These are phyloP conservation scores for Biston betularia DNA, from an alignment of 2,888 invertebrate genomes.

Conservation along the genomic window DNA sequence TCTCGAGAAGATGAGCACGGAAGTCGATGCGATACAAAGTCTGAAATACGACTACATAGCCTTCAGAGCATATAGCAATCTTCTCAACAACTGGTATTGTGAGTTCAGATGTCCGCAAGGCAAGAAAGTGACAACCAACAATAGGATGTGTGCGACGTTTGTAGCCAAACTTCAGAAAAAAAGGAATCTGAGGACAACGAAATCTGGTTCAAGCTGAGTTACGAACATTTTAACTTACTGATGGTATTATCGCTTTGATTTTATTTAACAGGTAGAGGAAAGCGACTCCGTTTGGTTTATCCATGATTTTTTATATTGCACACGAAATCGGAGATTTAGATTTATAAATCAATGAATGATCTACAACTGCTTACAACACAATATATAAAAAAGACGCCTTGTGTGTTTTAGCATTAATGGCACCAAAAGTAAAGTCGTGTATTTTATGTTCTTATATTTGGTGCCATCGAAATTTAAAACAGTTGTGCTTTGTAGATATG, in stretches of 20 bases:
- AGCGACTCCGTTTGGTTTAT: neutral
- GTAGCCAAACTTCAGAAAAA: slow-evolving; percentile 67
- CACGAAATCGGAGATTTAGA: neutral
- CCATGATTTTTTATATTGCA: neutral
- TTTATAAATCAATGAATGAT: slow-evolving; percentile 8
- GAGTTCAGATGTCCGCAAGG: slow-evolving; percentile 77
- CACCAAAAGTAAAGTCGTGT: neutral
- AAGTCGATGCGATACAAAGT: slow-evolving; percentile 83
- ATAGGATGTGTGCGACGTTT: slow-evolving; percentile 60
- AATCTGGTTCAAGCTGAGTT: slow-evolving; percentile 43
- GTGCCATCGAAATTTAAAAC: neutral
- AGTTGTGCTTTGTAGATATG: neutral
- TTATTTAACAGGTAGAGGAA: slow-evolving; percentile 53
- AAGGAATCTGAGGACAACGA: slow-evolving; percentile 49
- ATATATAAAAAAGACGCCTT: neutral
- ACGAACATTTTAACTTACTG: slow-evolving; percentile 43
- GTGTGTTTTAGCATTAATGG: too few species aligned
- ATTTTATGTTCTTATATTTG: too few species aligned
- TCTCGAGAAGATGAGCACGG: slow-evolving; percentile 66
- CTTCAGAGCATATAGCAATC: slow-evolving; percentile 85
- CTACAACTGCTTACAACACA: neutral
- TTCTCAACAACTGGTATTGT: slow-evolving; percentile 86
- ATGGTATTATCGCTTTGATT: slow-evolving; percentile 58
- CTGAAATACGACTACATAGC: slow-evolving; percentile 87
- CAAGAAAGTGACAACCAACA: slow-evolving; percentile 60